Conservation (phyloP, 2,113 vertebrate genomes). For the Eulemur macaco region DNA sequence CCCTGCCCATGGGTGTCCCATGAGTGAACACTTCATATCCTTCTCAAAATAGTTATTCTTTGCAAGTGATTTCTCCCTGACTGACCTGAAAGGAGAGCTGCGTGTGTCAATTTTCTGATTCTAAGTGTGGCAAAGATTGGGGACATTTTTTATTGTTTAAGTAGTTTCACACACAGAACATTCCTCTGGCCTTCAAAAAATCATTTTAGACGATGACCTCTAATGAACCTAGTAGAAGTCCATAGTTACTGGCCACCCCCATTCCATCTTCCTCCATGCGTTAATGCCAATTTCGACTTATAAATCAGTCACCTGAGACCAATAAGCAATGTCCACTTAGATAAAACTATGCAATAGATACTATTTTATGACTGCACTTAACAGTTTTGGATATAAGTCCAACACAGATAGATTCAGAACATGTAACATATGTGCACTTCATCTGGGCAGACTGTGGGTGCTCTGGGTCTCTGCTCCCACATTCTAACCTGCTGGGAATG, state of each 20-base stretch:
- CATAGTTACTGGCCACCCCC: constrained; percentile 35
- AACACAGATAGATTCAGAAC: neutral
- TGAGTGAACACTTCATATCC: neutral
- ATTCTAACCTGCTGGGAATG: neutral
- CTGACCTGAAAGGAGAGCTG: neutral
- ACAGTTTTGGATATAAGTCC: neutral
- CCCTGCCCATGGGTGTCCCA: neutral
- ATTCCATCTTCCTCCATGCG: neutral
- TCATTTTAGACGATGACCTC: neutral
- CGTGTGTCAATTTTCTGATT: neutral
- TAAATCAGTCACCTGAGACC: constrained; percentile 16
- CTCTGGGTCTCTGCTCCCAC: neutral
- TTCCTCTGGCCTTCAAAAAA: neutral
- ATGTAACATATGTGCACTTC: neutral
- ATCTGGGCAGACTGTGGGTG: accelerated
- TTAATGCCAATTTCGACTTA: neutral
- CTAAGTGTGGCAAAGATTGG: neutral
- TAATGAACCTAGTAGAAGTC: constrained; percentile 60
- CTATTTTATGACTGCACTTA: constrained; percentile 16
- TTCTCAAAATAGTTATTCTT: neutral
- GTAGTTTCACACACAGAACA: neutral
- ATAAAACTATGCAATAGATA: neutral
- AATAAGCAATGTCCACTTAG: constrained; percentile 51
- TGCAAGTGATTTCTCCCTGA: neutral
- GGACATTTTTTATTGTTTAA: neutral